phyloP scores from a whole-genome alignment of 2,797 vertebrate genomes.

The Malacoraja senta region DNA sequence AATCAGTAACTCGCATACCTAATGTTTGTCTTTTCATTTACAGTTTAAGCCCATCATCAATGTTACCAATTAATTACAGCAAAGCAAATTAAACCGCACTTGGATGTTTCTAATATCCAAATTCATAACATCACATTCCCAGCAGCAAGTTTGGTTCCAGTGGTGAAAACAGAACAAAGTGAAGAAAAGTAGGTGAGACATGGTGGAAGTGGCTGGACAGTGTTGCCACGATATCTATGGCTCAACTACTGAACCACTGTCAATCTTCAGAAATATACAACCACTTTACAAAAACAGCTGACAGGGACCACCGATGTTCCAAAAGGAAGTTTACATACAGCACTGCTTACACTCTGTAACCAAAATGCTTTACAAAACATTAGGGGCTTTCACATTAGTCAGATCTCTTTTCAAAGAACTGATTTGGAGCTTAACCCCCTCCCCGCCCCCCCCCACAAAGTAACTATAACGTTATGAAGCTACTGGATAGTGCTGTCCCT shows the following conservation, averaged over 20 bases:
- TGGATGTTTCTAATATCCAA: slow-evolving; percentile 49
- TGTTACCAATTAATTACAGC: slow-evolving; percentile 39
- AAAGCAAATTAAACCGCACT: slow-evolving; percentile 48
- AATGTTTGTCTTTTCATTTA: slow-evolving; percentile 49
- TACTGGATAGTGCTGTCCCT: slow-evolving; percentile 50
- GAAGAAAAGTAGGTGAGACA: slow-evolving; percentile 45
- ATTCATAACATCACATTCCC: slow-evolving; percentile 38
- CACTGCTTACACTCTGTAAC: slow-evolving; percentile 6
- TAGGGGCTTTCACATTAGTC: background rate
- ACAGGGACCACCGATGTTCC: background rate
- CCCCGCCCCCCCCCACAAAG: no score
- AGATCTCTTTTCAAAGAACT: background rate
- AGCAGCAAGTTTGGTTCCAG: background rate
- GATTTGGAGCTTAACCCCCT: no score
- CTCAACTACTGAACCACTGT: background rate
- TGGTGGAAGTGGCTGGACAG: slow-evolving; percentile 56
- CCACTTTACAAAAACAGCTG: background rate
- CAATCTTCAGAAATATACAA: background rate
- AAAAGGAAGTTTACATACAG: slow-evolving; percentile 9
- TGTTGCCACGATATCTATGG: slow-evolving; percentile 43
- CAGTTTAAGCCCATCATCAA: slow-evolving; percentile 58
- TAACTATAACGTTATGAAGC: background rate
- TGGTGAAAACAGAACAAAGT: slow-evolving; percentile 41
- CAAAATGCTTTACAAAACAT: slow-evolving; percentile 8
- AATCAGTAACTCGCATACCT: slow-evolving; percentile 58